Evolutionary conservation across 2,113 vertebrate genomes (phyloP).

Genomic region (Sclerurus mexicanus): DNA sequence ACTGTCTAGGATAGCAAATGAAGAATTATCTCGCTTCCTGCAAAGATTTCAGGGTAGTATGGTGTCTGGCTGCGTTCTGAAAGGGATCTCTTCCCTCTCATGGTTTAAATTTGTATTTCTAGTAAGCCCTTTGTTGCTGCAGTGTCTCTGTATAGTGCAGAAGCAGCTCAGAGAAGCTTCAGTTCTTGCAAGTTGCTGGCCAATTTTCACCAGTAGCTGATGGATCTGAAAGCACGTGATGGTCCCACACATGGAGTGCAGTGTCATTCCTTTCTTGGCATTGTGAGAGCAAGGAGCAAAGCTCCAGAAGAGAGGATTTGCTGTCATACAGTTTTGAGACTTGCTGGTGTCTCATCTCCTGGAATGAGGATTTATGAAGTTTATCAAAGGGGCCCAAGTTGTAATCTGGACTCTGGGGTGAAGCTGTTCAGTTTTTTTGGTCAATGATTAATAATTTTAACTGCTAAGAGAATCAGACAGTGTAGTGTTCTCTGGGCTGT

Average conservation of each 20-base stretch:
- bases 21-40: not conserved
- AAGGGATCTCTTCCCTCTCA: not conserved
- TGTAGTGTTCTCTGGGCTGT: not conserved
- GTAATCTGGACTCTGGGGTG: not conserved
- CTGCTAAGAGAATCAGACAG: not conserved
- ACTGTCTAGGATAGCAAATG: not conserved
- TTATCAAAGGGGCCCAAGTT: not conserved
- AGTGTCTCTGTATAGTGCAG: not conserved
- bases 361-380: not conserved
- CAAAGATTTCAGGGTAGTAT: not conserved
- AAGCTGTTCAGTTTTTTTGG: not conserved
- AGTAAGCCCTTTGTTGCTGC: not conserved
- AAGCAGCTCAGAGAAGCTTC: not conserved
- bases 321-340: not conserved
- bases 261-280: not conserved
- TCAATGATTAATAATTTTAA: not conserved
- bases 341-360: not conserved
- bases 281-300: not conserved
- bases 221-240: not conserved
- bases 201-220: not conserved
- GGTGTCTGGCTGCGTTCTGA: not conserved
- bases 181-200: not conserved
- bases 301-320: not conserved
- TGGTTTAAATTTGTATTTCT: not conserved
- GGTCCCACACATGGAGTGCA: rapidly evolving